These are phyloP conservation scores for Propithecus coquereli DNA, from an alignment of 2,113 vertebrate genomes.

Conservation along the genomic window DNA sequence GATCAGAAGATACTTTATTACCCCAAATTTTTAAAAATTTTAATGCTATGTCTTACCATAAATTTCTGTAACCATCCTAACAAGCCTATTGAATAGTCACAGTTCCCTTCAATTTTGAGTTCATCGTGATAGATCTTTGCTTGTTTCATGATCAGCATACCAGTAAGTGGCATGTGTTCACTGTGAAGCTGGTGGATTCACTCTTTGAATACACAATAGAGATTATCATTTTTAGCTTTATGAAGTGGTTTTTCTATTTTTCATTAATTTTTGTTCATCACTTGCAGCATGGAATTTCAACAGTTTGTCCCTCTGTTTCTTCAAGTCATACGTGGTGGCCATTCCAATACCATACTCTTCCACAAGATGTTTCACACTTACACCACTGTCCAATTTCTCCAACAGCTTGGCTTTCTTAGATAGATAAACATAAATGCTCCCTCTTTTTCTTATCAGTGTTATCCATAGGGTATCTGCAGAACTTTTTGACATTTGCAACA, in stretches of 20 bases:
- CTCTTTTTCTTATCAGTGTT: not conserved
- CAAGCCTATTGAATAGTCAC: not conserved
- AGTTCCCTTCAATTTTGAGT: not conserved
- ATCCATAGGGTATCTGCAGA: not conserved
- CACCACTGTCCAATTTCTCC: not conserved
- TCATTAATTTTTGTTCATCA: not conserved
- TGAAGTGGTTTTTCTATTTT: not conserved
- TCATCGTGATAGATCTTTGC: not conserved
- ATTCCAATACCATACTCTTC: not conserved
- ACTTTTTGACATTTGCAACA: not conserved
- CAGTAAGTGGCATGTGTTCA: not conserved
- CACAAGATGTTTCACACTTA: not conserved
- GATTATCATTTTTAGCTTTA: not conserved
- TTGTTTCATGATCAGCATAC: not conserved
- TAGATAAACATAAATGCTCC: not conserved
- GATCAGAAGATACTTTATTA: not conserved
- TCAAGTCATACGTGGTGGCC: not conserved
- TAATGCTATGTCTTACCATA: not conserved
- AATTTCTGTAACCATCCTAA: not conserved
- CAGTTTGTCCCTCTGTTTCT: not conserved
- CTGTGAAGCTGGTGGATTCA: not conserved
- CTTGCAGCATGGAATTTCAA: not conserved
- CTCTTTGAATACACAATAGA: not conserved
- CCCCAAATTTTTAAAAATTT: not conserved
- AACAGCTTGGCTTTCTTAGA: not conserved